A percentile compares a stretch with the other conserved stretches of the same genome.
phyloP scores from a whole-genome alignment of 1,140 invertebrate genomes.

The Pomacea maculata region DNA sequence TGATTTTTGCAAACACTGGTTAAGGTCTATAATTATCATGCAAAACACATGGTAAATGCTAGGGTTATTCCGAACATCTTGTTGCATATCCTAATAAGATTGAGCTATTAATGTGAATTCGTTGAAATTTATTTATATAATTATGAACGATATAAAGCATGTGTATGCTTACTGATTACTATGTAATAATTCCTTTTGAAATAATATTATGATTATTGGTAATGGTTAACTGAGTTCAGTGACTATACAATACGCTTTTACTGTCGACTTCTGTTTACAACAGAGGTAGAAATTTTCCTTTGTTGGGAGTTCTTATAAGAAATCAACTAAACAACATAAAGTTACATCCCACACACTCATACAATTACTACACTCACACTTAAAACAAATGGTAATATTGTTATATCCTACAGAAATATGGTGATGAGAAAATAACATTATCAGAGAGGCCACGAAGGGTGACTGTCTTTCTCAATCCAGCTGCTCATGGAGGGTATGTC shows the following conservation, averaged over 20 bases:
- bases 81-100: background rate
- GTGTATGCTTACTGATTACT: background rate
- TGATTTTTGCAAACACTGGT: no score
- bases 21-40: no score
- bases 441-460: slow-evolving; percentile 76
- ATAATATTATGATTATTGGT: background rate
- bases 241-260: background rate
- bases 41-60: no score
- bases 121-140: slow-evolving; percentile 6
- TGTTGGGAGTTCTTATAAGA: no score
- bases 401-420: slow-evolving; percentile 69
- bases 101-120: background rate
- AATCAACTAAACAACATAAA: no score
- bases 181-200: background rate
- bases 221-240: background rate
- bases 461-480: slow-evolving; percentile 91
- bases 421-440: slow-evolving; percentile 72
- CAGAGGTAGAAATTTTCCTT: no score
- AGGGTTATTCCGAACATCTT: no score
- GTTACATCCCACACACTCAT: no score
- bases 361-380: no score
- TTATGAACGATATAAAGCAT: background rate
- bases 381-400: no score
- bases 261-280: no score
- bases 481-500: slow-evolving; percentile 79